Evolutionary conservation across 2,888 invertebrate genomes (phyloP).

Genomic region (Sacculina carcini): DNA sequence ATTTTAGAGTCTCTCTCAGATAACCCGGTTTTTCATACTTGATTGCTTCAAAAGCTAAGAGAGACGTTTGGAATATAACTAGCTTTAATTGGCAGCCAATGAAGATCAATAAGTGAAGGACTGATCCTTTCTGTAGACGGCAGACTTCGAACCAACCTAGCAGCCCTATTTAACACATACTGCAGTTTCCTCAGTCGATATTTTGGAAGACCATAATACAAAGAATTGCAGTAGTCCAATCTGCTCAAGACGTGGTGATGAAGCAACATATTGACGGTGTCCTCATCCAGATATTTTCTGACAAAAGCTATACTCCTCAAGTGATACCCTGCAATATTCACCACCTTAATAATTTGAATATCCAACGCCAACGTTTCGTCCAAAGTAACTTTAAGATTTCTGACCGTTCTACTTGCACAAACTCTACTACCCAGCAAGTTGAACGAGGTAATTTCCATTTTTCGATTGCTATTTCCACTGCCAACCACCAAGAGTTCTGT

Average conservation of each 20-base stretch:
- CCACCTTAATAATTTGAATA: background rate
- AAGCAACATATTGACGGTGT: background rate
- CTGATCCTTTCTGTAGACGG: background rate
- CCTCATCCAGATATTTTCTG: slow-evolving; percentile 1
- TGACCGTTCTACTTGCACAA: too few species aligned
- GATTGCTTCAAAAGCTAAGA: background rate
- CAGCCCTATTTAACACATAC: background rate
- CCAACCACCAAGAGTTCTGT: background rate
- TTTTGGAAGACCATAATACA: background rate
- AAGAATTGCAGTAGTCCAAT: slow-evolving; percentile 1
- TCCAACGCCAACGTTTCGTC: background rate
- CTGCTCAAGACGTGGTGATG: background rate
- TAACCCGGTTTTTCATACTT: too few species aligned
- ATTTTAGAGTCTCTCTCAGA: background rate
- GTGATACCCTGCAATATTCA: background rate
- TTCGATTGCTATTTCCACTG: background rate
- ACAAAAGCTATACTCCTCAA: background rate
- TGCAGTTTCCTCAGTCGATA: background rate
- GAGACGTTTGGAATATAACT: background rate
- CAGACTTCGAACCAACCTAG: background rate
- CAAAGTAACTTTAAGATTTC: background rate
- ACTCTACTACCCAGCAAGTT: too few species aligned
- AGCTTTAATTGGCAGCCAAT: background rate
- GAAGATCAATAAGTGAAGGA: slow-evolving; percentile 2
- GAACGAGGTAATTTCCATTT: too few species aligned